Evolutionary conservation across 2,797 vertebrate genomes (phyloP), one percentile per base, ranked within the genome.

Genomic region (Pseudomugil gertrudae): DNA sequence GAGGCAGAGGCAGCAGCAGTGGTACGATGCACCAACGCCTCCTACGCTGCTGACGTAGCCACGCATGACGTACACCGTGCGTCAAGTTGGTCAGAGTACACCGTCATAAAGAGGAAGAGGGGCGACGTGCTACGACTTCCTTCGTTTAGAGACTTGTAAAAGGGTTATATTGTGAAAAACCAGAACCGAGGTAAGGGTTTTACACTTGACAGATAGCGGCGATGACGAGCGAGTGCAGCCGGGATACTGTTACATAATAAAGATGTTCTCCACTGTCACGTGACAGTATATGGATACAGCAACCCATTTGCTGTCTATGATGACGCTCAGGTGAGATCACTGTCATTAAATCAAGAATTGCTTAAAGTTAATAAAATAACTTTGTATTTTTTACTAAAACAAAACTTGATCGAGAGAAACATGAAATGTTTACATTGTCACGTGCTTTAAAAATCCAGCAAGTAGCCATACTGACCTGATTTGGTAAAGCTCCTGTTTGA

Each of bases 171-270:
- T 91, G 76, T 89, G 89, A 85, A 85, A 76, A 29, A 6, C 0
- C 0, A 0, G 0, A 3, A 0, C 17, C 0, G 36, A 26, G 3
- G 0, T 1, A 0, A 0, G 9, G 0, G 13, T 32, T 26, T 17
- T 0, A 2, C 0, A 15, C 60, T 81, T 82, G 74, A 79, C 55
- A 0, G 43, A 52, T 23, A 67, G 51, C 9, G 60, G 43, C 71
- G 88, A 90, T 79, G 66, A 52, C 8, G 57, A 29, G 87, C 56
- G 61, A 2, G 2, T 23, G 23, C 51, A 60, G 81, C 74, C 26
- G 83, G 78, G 75, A 60, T 70, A 76, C 69, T 74, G 84, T 92
- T 92, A 89, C 84, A 88, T 92, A 92, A 92, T 53, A 77, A 50
- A 63, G 9, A 57, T 66, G 61, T 63, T 74, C 52, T 83, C 73